Conservation (phyloP, 2,113 vertebrate species). For the Phaethon lepturus region DNA sequence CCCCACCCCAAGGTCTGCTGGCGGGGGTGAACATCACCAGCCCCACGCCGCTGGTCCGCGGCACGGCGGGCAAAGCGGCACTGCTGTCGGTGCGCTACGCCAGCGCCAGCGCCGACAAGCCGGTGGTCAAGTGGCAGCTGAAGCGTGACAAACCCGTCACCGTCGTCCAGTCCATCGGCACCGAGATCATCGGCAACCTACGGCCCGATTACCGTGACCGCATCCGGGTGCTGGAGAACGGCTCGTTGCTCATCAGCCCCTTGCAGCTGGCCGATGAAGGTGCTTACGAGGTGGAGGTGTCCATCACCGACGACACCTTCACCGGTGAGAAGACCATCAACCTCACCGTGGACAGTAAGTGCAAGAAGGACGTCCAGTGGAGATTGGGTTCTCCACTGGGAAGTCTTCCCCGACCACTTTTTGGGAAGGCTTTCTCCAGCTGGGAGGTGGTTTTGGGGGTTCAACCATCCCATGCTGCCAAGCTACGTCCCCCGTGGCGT, state of each 20-base stretch:
- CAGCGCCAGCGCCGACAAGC: constrained; percentile 88
- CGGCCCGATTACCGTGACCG: constrained; percentile 91
- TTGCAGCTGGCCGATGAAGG: constrained; percentile 89
- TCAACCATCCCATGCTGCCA: background rate
- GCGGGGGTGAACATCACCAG: constrained; percentile 91
- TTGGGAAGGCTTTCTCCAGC: background rate
- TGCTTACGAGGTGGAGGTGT: constrained; percentile 93
- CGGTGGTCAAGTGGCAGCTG: constrained; percentile 95
- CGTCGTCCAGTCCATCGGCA: constrained; percentile 93
- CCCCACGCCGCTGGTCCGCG: constrained; percentile 81
- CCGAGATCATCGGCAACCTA: constrained; percentile 91
- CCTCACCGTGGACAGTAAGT: constrained; percentile 92
- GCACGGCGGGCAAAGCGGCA: constrained; percentile 85
- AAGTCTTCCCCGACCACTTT: accelerated
- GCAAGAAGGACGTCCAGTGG: background rate
- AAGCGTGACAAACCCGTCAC: constrained; percentile 89
- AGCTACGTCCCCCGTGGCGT: background rate
- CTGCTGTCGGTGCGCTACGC: constrained; percentile 90
- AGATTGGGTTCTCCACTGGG: background rate
- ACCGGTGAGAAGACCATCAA: constrained; percentile 92
- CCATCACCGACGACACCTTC: constrained; percentile 94
- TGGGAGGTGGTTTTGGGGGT: background rate
- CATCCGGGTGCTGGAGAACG: constrained; percentile 92
- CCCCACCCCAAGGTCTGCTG: constrained; percentile 76
- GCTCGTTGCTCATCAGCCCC: constrained; percentile 91